phyloP scores from a whole-genome alignment of 2,797 vertebrate species.

The Bryconaethiops microstoma region DNA sequence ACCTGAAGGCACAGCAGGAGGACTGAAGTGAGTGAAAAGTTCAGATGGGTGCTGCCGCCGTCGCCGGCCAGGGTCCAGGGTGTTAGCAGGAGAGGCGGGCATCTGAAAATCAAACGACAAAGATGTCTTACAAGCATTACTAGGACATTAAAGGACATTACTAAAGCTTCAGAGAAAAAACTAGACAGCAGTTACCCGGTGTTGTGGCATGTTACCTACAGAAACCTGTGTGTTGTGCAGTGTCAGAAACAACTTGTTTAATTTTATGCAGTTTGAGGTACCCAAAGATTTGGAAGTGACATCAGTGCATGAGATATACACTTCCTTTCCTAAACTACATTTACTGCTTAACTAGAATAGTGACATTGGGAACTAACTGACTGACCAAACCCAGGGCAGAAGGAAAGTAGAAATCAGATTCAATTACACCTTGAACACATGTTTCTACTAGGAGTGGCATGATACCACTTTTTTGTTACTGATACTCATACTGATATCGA shows the following conservation, averaged over 20 bases:
- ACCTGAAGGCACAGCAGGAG: slow-evolving; percentile 97
- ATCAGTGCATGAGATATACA: too few relatives aligned
- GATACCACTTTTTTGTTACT: too few relatives aligned
- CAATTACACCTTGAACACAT: too few relatives aligned
- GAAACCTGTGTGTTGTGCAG: background rate
- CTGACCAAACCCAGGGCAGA: too few relatives aligned
- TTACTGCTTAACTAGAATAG: too few relatives aligned
- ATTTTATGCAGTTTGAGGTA: background rate
- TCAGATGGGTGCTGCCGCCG: slow-evolving; percentile 84
- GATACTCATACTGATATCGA: too few relatives aligned
- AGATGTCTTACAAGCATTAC: background rate
- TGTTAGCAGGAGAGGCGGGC: slow-evolving; percentile 97
- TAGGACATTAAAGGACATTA: background rate
- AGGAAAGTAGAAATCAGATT: too few relatives aligned
- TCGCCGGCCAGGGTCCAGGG: slow-evolving; percentile 91
- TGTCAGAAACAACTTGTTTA: background rate
- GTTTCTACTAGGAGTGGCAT: too few relatives aligned
- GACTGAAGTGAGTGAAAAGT: slow-evolving; percentile 92
- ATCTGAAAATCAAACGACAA: slow-evolving; percentile 78
- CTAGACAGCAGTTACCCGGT: background rate
- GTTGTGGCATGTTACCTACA: background rate
- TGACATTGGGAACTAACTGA: too few relatives aligned
- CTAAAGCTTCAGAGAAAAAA: background rate
- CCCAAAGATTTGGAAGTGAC: too few relatives aligned
- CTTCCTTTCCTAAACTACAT: too few relatives aligned